Base-by-base conservation (phyloP, 2,888 invertebrate genomes). In the Phragmatobia fuliginosa region DNA sequence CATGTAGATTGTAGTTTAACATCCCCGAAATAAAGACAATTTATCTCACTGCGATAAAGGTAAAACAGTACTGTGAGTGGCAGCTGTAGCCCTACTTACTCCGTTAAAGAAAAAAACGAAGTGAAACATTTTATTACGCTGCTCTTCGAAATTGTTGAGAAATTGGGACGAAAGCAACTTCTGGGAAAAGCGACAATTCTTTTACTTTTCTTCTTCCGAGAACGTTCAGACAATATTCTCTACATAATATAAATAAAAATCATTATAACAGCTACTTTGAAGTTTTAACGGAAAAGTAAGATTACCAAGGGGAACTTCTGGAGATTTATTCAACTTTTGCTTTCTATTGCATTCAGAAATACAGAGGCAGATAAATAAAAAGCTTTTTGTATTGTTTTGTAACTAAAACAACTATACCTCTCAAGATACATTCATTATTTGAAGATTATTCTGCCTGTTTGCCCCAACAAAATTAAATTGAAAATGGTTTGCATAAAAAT, bases 181-280 rank as follows among this genome's bases (percentile, higher is more conserved):
- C 72, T 49, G 67, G 32, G 25, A 49, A 66, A 64, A 70, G 62
- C 32, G 59, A 45, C 60, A 31, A 56, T 65, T 66, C 59, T 21
- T 41, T 68, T 70, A 64, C 45, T 63, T 69, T 72, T 38, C 21
- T 18, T n/a, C 25, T 14, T 36, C 3, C n/a, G 61, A 69, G 52
- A 76, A 70, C 63, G 64, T 59, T 60, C 72, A 62, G 71, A 68
- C 62, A 66, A 76, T 72, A 72, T 64, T 25, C 65, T 59, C 41
- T 75, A 68, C 72, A 61, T 69, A 69, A 71, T 73, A 75, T 64
- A 58, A 71, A 77, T 77, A 70, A 70, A 80, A 77, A 72, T 68
- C 67, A 77, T 72, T 71, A 69, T 21, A 52, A 21, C 33, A 4
- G 66, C 62, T 65, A 72, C 72, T 73, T 67, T 73, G 66, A 67